A percentile compares a stretch with the other conserved stretches of the same genome.
phyloP scores from a whole-genome alignment of 2,797 vertebrate genomes.

The Falco columbarius region DNA sequence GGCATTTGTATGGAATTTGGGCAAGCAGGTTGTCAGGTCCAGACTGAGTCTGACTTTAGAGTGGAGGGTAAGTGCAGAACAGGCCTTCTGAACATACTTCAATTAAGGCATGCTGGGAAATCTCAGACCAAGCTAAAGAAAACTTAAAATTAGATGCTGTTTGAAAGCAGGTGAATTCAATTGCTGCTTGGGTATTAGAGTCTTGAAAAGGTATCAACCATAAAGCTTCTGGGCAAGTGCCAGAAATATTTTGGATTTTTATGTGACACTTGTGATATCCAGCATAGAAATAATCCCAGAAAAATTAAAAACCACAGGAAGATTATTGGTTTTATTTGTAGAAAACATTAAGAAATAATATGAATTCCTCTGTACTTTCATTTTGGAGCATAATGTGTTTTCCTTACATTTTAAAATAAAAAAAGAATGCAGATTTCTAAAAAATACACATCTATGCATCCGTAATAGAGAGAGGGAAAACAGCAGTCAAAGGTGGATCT shows the following conservation, averaged over 20 bases:
- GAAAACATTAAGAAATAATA: neutral
- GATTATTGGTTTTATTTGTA: neutral
- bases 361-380: neutral
- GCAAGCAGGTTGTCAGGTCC: neutral
- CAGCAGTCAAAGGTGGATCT: neutral
- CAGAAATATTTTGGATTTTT: neutral
- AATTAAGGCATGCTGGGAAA: neutral
- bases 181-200: neutral
- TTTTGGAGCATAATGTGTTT: neutral
- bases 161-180: neutral
- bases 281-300: neutral
- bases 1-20: neutral
- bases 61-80: neutral
- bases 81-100: neutral
- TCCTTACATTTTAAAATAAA: neutral
- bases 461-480: neutral
- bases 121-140: neutral
- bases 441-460: neutral
- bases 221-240: neutral
- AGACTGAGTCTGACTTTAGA: neutral
- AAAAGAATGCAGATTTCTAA: neutral
- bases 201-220: neutral
- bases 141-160: neutral
- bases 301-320: neutral
- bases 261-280: neutral